A percentile compares a stretch with the other conserved stretches of the same genome.
phyloP scores from a whole-genome alignment of 2,113 vertebrate species.

The Euleptes europaea region DNA sequence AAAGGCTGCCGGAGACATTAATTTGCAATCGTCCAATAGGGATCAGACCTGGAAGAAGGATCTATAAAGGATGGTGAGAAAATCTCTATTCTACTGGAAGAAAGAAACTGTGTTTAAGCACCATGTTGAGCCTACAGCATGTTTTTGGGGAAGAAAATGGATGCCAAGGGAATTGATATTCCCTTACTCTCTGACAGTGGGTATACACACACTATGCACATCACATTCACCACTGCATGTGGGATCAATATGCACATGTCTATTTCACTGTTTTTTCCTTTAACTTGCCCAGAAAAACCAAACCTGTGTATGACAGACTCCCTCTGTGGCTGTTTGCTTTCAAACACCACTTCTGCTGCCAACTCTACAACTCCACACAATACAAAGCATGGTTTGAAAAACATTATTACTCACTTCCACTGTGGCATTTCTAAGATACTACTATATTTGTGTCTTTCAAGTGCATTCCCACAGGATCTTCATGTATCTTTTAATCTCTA shows the following conservation, averaged over 20 bases:
- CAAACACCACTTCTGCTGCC: background rate
- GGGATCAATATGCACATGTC: background rate
- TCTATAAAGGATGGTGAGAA: too few species aligned
- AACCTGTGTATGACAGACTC: background rate
- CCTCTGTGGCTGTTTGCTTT: conserved; percentile 2
- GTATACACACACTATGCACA: too few species aligned
- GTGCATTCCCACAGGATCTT: background rate
- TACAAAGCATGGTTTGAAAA: background rate
- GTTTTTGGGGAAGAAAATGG: too few species aligned
- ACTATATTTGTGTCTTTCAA: background rate
- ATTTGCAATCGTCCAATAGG: too few species aligned
- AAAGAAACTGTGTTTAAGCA: too few species aligned
- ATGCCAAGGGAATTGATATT: too few species aligned
- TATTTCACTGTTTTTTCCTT: background rate
- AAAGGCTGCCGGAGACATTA: too few species aligned
- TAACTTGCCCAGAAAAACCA: background rate
- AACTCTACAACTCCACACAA: background rate
- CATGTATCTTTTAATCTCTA: conserved; percentile 5
- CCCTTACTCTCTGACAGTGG: too few species aligned
- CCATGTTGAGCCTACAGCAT: too few species aligned
- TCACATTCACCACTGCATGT: background rate
- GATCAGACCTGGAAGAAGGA: too few species aligned
- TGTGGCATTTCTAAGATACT: background rate
- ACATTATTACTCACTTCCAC: background rate
- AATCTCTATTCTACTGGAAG: too few species aligned